Evolutionary conservation across 2,888 invertebrate species (phyloP), one percentile per base, ranked within the genome.

Genomic region (Cheiracanthium punctorium): DNA sequence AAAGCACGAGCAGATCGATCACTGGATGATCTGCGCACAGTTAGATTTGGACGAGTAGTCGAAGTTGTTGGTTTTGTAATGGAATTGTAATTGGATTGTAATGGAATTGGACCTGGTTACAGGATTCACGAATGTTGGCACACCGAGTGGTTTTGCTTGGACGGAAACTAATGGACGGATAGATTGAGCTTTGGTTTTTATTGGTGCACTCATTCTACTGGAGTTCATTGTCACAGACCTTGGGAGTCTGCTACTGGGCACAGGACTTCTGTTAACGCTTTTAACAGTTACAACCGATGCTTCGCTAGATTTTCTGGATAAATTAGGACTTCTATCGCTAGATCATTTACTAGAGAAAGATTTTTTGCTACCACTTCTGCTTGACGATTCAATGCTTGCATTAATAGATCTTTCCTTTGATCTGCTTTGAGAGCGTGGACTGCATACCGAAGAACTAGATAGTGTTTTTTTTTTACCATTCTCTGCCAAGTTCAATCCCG

Each of bases 271-370:
- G 33, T 58, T 70, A 20, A 20, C 79, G 67, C 70, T 80, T 72
- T 76, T 84, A 10, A 80, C 80, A 14, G 84, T 80, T 30, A 77
- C 69, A 8, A 84, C 69, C 12, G 84, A 88, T 4, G 77, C 52
- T 72, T 88, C 88, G 24, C 84, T 88, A 17, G 88, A 88, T 84
- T 84, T 87, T 52, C 87, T 71, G 7, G 88, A 88, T 37, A 88
- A 80, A 64, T 82, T 82, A n/a, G 82, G 43, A 64, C 80, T 80
- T 41, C 48, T 79, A 37, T 87, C 87, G 4, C 87, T 87, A 12
- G 87, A 87, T 48, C 72, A 58, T 77, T 80, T 58, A 37, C 41
- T 30, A 12, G 80, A 80, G 32, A 87, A 28, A 5, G 87, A 87
- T n/a, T 82, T 77, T 43, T 87, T 82, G 32, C 87, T 87, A 33